These are phyloP conservation scores for Anguilla megastoma DNA, from an alignment of 2,797 vertebrate species.

Conservation along the genomic window DNA sequence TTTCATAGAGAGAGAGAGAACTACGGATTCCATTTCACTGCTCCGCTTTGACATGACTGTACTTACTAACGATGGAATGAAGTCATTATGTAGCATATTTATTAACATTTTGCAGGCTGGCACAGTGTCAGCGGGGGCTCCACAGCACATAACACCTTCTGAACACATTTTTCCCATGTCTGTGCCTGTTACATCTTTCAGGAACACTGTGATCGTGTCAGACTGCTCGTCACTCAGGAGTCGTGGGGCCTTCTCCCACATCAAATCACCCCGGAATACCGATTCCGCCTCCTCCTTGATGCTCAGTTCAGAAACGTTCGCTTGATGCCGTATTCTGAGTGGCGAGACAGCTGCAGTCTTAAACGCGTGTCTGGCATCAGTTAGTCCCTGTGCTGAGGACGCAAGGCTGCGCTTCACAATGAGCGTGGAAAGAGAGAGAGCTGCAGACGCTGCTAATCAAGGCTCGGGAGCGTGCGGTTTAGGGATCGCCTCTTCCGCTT, in stretches of 20 bases:
- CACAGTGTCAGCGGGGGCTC: background rate
- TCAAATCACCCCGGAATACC: background rate
- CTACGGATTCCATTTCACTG: conserved; percentile 75
- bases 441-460: background rate
- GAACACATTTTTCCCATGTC: background rate
- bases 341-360: background rate
- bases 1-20: conserved; percentile 36
- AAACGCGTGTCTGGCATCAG: background rate
- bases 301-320: background rate
- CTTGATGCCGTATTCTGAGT: background rate
- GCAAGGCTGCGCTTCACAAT: background rate
- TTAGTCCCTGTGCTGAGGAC: background rate
- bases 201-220: background rate
- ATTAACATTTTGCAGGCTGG: conserved; percentile 50
- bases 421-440: background rate
- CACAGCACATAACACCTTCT: background rate
- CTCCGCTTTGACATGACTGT: conserved; percentile 73
- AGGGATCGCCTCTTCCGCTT: background rate
- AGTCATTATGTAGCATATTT: conserved; percentile 65
- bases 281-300: background rate
- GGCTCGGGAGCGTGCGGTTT: background rate
- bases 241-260: background rate
- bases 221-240: background rate
- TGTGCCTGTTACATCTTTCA: background rate
- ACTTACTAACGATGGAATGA: conserved; percentile 70